A percentile compares a stretch with the other conserved stretches of the same genome.
These are phyloP conservation scores for Spondyliosoma cantharus DNA, from an alignment of 2,797 vertebrate species.

Conservation along the genomic window DNA sequence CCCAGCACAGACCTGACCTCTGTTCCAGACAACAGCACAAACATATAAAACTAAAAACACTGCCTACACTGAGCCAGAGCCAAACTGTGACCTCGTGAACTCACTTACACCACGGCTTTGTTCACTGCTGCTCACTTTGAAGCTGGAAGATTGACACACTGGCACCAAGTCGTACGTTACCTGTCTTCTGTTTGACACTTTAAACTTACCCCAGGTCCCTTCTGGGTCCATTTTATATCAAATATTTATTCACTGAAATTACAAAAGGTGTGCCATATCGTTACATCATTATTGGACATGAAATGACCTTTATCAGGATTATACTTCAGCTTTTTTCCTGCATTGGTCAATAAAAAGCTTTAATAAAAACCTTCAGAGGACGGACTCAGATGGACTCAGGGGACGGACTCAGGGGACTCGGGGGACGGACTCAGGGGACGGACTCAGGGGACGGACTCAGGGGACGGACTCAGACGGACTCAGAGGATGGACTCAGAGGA, in stretches of 20 bases:
- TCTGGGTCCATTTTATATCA: too few relatives aligned
- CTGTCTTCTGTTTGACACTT: not conserved
- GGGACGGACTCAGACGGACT: too few relatives aligned
- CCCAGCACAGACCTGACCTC: conserved; percentile 58
- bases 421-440: too few relatives aligned
- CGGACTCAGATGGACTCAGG: too few relatives aligned
- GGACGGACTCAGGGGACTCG: too few relatives aligned
- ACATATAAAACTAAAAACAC: conserved; percentile 34
- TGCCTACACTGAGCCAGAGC: conserved; percentile 6
- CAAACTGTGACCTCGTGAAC: conserved; percentile 25
- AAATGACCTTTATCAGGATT: not conserved
- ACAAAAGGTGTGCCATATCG: too few relatives aligned
- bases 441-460: too few relatives aligned
- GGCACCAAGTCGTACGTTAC: not conserved
- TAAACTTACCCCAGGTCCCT: not conserved
- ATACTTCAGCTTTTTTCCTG: not conserved
- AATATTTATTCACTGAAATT: too few relatives aligned
- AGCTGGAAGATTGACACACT: not conserved
- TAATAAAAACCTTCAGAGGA: not conserved
- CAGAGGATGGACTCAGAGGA: too few relatives aligned
- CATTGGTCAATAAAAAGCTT: conserved; percentile 1
- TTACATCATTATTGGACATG: too few relatives aligned
- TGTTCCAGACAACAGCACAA: conserved; percentile 53
- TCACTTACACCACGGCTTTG: not conserved
- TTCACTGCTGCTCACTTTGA: not conserved